Evolutionary conservation across 2,113 vertebrate species (phyloP).

Genomic region (Siphamia tubifer): DNA sequence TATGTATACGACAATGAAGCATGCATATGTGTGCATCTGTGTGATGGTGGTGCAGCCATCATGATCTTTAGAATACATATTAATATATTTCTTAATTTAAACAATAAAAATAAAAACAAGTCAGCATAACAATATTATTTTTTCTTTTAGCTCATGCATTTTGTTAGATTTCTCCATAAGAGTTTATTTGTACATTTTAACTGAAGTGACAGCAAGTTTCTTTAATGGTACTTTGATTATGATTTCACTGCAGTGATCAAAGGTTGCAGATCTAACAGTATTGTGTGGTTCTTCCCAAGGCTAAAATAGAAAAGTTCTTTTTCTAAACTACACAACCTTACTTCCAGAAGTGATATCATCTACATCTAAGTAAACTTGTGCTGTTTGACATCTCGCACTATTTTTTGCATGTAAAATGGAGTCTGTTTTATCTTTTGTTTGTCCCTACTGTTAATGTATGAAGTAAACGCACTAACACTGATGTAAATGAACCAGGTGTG

Average conservation of each 20-base stretch:
- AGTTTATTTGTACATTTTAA: conserved; percentile 37
- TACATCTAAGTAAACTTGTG: not conserved
- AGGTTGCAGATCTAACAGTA: conserved; percentile 5
- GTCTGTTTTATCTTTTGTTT: not conserved
- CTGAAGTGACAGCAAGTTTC: conserved; percentile 5
- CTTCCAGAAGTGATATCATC: not conserved
- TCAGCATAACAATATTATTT: no score
- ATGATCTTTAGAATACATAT: not conserved
- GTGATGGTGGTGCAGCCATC: conserved; percentile 24
- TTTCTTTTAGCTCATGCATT: no score
- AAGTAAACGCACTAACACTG: conserved; percentile 6
- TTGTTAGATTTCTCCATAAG: conserved; percentile 23
- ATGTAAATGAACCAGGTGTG: conserved; percentile 32
- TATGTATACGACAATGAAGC: conserved; percentile 15
- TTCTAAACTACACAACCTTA: not conserved
- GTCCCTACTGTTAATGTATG: conserved; percentile 3
- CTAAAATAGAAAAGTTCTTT: not conserved
- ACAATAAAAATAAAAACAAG: no score
- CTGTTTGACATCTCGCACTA: not conserved
- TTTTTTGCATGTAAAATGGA: no score
- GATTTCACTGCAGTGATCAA: conserved; percentile 15
- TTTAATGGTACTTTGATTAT: conserved; percentile 4
- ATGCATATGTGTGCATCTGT: conserved; percentile 26
- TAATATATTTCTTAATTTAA: no score
- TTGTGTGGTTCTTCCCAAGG: not conserved